phyloP scores from a whole-genome alignment of 2,888 invertebrate species.

The Torymus texanus region DNA sequence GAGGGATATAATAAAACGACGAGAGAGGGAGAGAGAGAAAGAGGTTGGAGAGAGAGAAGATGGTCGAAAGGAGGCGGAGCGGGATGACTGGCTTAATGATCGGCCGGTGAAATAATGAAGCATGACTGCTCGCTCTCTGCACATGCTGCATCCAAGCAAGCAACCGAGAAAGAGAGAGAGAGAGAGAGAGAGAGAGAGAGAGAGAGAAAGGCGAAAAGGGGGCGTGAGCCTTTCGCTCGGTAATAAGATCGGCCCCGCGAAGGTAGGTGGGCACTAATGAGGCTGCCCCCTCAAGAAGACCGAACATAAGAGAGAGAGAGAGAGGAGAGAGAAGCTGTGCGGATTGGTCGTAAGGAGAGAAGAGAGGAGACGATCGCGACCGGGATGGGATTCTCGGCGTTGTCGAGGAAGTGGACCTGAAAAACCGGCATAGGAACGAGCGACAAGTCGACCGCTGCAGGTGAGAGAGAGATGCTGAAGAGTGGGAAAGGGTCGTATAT shows the following conservation, averaged over 20 bases:
- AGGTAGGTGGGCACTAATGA: conserved; percentile 59
- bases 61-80: conserved; percentile 56
- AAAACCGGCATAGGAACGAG: conserved; percentile 41
- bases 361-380: background rate
- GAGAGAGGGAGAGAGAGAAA: conserved; percentile 14
- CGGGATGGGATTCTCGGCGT: background rate
- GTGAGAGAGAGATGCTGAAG: too few species aligned
- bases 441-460: background rate
- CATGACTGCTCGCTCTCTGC: conserved; percentile 63
- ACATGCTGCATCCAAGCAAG: conserved; percentile 9
- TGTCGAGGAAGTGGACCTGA: conserved; percentile 17
- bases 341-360: background rate
- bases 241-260: conserved; percentile 54
- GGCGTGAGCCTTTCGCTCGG: conserved; percentile 59
- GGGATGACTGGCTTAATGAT: conserved; percentile 70
- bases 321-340: conserved; percentile 25
- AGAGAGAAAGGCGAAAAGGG: conserved; percentile 63
- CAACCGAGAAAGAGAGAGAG: conserved; percentile 58
- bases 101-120: conserved; percentile 70
- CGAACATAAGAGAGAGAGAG: conserved; percentile 10
- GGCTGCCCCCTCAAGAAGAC: conserved; percentile 39
- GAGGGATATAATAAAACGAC: background rate
- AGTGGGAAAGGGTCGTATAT: too few species aligned
- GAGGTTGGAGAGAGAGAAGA: conserved; percentile 47
- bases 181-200: conserved; percentile 59